phyloP scores from a whole-genome alignment of 1,140 invertebrate species.

The Drosophila ambigua region DNA sequence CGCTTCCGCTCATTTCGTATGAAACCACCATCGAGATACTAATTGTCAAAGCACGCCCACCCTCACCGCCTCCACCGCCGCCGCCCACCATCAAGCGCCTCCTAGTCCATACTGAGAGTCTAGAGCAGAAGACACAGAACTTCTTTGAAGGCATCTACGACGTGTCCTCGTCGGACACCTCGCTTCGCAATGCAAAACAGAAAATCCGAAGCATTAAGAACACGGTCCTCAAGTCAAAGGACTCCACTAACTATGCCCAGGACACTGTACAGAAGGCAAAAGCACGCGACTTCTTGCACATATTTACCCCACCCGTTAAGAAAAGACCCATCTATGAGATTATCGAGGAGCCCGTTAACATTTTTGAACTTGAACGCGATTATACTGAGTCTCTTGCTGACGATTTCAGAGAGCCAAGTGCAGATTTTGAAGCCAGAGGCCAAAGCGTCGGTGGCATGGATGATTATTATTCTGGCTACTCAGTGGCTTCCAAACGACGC shows the following conservation, averaged over 20 bases:
- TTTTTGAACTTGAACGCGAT: slow-evolving; percentile 68
- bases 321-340: slow-evolving; percentile 80
- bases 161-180: slow-evolving; percentile 67
- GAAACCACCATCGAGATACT: slow-evolving; percentile 82
- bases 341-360: slow-evolving; percentile 75
- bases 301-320: slow-evolving; percentile 78
- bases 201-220: slow-evolving; percentile 82
- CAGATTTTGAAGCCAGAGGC: slow-evolving; percentile 68
- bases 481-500: slow-evolving; percentile 63
- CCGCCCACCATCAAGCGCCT: slow-evolving; percentile 76
- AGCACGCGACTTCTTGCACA: slow-evolving; percentile 80
- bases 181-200: slow-evolving; percentile 79
- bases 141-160: slow-evolving; percentile 82
- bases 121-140: slow-evolving; percentile 80
- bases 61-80: slow-evolving; percentile 75
- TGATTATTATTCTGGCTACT: slow-evolving; percentile 81
- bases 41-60: slow-evolving; percentile 73
- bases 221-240: slow-evolving; percentile 77
- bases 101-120: slow-evolving; percentile 76
- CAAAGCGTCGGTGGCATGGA: slow-evolving; percentile 79
- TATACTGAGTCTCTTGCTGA: slow-evolving; percentile 80
- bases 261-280: slow-evolving; percentile 83
- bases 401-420: slow-evolving; percentile 79
- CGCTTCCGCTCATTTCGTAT: slow-evolving; percentile 80
- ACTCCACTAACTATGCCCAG: slow-evolving; percentile 82